Evolutionary conservation across 2,888 invertebrate species (phyloP).

Genomic region (Synanthedon vespiformis): DNA sequence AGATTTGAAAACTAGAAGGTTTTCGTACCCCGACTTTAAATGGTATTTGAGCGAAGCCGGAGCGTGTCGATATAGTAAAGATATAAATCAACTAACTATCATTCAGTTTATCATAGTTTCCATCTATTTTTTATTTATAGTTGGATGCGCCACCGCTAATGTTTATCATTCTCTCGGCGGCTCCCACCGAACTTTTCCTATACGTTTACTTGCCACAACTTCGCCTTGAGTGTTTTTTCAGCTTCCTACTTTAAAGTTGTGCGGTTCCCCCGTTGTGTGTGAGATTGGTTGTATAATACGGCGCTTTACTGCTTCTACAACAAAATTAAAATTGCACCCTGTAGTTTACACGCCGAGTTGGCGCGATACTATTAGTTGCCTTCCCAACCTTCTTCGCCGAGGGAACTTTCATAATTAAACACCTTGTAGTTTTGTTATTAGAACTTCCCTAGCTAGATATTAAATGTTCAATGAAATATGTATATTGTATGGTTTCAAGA

Average conservation of each 20-base stretch:
- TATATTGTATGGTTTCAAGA: background rate
- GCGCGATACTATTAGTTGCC: background rate
- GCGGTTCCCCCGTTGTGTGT: background rate
- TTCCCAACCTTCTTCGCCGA: background rate
- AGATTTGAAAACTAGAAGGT: too few species aligned
- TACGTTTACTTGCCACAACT: slow-evolving; percentile 26
- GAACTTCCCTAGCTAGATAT: background rate
- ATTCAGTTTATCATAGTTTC: background rate
- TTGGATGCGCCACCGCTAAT: slow-evolving; percentile 5
- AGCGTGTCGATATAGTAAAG: background rate
- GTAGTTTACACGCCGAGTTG: background rate
- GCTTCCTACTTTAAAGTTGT: background rate
- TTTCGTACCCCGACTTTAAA: too few species aligned
- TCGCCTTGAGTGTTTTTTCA: slow-evolving; percentile 13
- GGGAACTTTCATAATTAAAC: background rate
- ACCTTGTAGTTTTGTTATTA: background rate
- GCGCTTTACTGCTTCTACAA: background rate
- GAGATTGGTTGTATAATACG: background rate
- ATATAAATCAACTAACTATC: background rate
- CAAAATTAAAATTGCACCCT: background rate
- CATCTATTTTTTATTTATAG: background rate
- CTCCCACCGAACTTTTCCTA: slow-evolving; percentile 29
- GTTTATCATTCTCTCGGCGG: slow-evolving; percentile 33
- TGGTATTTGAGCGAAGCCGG: too few species aligned
- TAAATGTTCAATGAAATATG: background rate